phyloP scores from a whole-genome alignment of 2,888 invertebrate genomes.

The Cephus pygmeus region DNA sequence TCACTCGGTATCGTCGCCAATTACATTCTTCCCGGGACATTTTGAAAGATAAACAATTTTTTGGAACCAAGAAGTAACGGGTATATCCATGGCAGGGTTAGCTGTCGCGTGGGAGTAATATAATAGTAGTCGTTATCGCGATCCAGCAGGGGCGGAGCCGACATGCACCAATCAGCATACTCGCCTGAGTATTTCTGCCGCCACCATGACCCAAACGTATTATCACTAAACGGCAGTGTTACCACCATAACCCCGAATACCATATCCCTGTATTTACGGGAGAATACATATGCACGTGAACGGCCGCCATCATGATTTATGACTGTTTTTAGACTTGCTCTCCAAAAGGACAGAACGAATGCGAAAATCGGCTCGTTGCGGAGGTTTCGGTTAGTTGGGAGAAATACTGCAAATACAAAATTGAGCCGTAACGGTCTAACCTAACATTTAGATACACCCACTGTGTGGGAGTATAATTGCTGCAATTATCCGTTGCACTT shows the following conservation, averaged over 20 bases:
- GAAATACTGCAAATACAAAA: not conserved
- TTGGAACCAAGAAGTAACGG: not conserved
- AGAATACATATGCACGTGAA: slow-evolving; percentile 26
- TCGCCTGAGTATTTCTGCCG: slow-evolving; percentile 50
- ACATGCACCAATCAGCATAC: slow-evolving; percentile 56
- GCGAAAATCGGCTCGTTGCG: not conserved
- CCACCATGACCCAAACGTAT: slow-evolving; percentile 46
- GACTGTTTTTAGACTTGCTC: slow-evolving; percentile 25
- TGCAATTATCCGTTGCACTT: not conserved
- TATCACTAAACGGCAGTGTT: slow-evolving; percentile 46
- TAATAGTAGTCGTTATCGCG: slow-evolving; percentile 57
- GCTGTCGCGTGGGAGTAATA: slow-evolving; percentile 56
- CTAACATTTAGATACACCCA: not conserved
- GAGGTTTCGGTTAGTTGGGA: not conserved
- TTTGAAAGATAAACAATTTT: not conserved
- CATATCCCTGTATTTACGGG: not conserved
- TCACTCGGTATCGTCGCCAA: not conserved
- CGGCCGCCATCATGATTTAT: slow-evolving; percentile 55
- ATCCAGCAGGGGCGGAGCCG: slow-evolving; percentile 56
- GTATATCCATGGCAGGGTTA: slow-evolving; percentile 12
- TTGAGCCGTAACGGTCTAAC: not conserved
- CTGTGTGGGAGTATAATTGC: not conserved
- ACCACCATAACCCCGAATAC: not conserved
- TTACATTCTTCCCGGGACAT: not conserved
- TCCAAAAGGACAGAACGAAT: not conserved